Base-by-base conservation (phyloP, 2,113 vertebrate species). In the Apodemus speciosus region DNA sequence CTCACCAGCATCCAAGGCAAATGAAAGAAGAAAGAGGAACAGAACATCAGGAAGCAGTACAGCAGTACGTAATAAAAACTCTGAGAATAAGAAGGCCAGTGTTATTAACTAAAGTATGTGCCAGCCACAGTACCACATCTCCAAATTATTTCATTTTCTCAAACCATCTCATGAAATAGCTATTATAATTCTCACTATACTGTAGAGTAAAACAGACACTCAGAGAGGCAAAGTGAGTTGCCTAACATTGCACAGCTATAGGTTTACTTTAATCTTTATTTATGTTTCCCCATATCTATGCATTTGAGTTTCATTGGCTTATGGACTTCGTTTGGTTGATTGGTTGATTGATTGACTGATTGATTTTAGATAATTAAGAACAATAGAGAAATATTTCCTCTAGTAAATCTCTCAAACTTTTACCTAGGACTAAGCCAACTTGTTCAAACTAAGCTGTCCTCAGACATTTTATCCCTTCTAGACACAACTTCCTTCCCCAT, bases 81-180 rank as follows among this genome's bases (percentile, higher is more conserved):
- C 89, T 83, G 46, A 58, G 80, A 53, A 90, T 38, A 90, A 69
- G 43, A 27, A 88, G 13, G 62, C 0, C 40, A 85, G 32, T 27
- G 11, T 27, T 58, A 95, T 79, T 75, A 79, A 87, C 71, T 66
- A 85, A 94, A 87, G 40, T 92, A 91, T 51, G n/a, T 83, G 53
- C 46, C 66, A 85, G 13, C 2, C 66, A 73, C 69, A 68, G 35
- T 92, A 51, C 64, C 13, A 53, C 71, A 23, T 27, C 32, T 84
- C 16, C 84, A 81, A 87, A 81, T 94, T 77, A 90, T 35, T 93
- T 71, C 75, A 66, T 88, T 95, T 18, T 49, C 58, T 94, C 73
- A 79, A 91, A 75, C 32, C 79, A 69, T 11, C 0, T 89, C 79
- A 91, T 94, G 43, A 84, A 87, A 71, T 85, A 51, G 53, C 35